A percentile compares a stretch with the other conserved stretches of the same genome.
These are phyloP conservation scores for Cryptus viduatorius DNA, from an alignment of 2,888 invertebrate genomes.

Conservation along the genomic window DNA sequence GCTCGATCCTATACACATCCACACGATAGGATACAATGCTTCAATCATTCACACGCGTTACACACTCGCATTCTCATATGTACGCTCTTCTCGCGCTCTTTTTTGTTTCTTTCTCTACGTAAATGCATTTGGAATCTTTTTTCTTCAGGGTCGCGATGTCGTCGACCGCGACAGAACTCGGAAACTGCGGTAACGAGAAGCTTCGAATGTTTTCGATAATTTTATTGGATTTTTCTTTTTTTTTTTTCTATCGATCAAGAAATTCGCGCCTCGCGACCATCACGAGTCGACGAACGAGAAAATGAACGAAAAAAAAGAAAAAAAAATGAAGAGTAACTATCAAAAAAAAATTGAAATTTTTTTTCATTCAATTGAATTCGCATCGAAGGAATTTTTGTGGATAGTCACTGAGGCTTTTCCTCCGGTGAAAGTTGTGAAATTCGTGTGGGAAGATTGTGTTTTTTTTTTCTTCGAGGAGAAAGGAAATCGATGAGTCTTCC, in stretches of 20 bases:
- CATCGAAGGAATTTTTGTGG: conserved; percentile 6
- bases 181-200: conserved; percentile 29
- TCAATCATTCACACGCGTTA: conserved; percentile 71
- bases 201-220: conserved; percentile 1
- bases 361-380: neutral
- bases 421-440: neutral
- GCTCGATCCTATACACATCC: conserved; percentile 71
- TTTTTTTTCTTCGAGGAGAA: neutral
- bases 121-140: conserved; percentile 79
- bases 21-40: conserved; percentile 70
- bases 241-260: conserved; percentile 11
- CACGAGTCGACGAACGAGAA: conserved; percentile 22
- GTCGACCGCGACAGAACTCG: conserved; percentile 66
- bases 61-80: conserved; percentile 66
- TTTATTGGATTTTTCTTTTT: conserved; percentile 21
- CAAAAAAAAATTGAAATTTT: too few relatives aligned
- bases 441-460: conserved; percentile 4
- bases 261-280: conserved; percentile 45
- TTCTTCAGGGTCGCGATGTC: conserved; percentile 69
- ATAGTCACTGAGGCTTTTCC: neutral
- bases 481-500: conserved; percentile 15
- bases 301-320: neutral
- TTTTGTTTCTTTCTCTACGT: conserved; percentile 65
- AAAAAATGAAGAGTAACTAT: conserved; percentile 16
- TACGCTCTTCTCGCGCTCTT: conserved; percentile 58